Evolutionary conservation across 2,113 vertebrate genomes (phyloP).

Genomic region (Chionomys nivalis): DNA sequence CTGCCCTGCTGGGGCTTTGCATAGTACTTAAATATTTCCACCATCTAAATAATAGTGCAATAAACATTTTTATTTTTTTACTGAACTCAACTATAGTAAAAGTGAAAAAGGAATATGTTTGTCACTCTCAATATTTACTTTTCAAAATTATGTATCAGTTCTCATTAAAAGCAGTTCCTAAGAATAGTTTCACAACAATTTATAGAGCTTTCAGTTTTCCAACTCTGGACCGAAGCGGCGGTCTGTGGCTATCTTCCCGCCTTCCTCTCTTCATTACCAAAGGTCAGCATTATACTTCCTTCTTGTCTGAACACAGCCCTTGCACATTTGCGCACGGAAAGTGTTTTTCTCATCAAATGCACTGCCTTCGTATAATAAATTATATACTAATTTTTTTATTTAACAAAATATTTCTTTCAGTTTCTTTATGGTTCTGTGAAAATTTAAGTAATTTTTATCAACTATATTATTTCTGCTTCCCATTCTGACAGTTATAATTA

Average conservation of each 20-base stretch:
- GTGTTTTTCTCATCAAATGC: background rate
- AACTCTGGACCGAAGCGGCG: background rate
- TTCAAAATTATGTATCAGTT: background rate
- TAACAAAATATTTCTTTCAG: background rate
- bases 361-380: background rate
- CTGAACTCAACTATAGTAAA: background rate
- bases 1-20: background rate
- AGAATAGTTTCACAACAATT: background rate
- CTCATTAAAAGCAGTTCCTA: background rate
- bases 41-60: background rate
- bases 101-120: background rate
- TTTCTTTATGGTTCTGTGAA: background rate
- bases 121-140: background rate
- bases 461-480: background rate
- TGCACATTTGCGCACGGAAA: background rate
- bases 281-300: background rate
- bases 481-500: background rate
- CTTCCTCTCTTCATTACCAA: background rate
- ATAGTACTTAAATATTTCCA: conserved; percentile 1
- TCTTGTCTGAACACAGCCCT: background rate
- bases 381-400: background rate
- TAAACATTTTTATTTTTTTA: background rate
- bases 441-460: background rate
- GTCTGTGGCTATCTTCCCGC: background rate
- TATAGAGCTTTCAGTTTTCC: background rate